phyloP scores from a whole-genome alignment of 2,888 invertebrate genomes.

The Brachypalpus laphriformis region DNA sequence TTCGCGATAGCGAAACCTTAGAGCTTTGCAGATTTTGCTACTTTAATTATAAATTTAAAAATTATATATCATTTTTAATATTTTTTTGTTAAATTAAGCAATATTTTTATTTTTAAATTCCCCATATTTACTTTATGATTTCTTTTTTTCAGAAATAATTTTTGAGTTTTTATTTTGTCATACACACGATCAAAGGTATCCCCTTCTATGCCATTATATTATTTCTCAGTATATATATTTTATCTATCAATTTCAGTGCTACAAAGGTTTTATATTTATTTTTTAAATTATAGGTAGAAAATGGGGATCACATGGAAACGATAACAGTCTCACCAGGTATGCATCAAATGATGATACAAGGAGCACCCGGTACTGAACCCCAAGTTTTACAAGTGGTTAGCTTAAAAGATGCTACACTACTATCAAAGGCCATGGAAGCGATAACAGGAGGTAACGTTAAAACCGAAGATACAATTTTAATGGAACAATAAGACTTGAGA shows the following conservation, averaged over 20 bases:
- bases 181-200: constrained; percentile 50
- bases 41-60: too few species aligned
- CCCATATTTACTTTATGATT: constrained; percentile 30
- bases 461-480: constrained; percentile 86
- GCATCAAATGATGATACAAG: constrained; percentile 92
- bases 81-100: background rate
- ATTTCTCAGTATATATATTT: background rate
- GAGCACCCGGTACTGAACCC: constrained; percentile 87
- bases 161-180: constrained; percentile 53
- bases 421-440: constrained; percentile 91
- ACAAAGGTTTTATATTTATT: constrained; percentile 16
- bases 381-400: constrained; percentile 93
- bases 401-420: constrained; percentile 91
- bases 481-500: constrained; percentile 80
- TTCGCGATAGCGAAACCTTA: too few species aligned
- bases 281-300: constrained; percentile 86
- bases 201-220: background rate
- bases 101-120: background rate
- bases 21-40: too few species aligned
- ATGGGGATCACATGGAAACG: constrained; percentile 89
- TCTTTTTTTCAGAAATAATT: constrained; percentile 61
- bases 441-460: constrained; percentile 87
- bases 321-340: constrained; percentile 90
- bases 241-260: background rate
- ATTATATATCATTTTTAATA: too few species aligned